Evolutionary conservation across 2,797 vertebrate genomes (phyloP).

Genomic region (Sebastes ruberrimus): DNA sequence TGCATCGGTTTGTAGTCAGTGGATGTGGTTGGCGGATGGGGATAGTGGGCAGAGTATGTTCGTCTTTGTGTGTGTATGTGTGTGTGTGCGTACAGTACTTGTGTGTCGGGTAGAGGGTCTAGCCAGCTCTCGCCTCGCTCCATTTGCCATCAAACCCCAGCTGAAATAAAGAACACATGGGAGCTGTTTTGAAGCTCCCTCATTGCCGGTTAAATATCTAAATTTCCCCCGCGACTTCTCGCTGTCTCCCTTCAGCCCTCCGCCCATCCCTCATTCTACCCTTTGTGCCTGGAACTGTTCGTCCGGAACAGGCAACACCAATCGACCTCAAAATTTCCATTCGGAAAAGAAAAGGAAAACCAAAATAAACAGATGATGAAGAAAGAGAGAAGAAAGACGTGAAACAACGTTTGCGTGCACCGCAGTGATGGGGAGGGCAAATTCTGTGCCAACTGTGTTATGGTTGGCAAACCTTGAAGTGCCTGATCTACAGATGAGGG

Average conservation of each 20-base stretch:
- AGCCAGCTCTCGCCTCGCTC: constrained; percentile 75
- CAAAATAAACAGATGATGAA: constrained; percentile 79
- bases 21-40: constrained; percentile 63
- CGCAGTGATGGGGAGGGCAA: constrained; percentile 60
- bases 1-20: constrained; percentile 55
- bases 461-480: constrained; percentile 82
- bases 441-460: constrained; percentile 78
- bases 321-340: constrained; percentile 84
- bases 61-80: constrained; percentile 38
- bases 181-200: constrained; percentile 68
- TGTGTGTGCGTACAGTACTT: constrained; percentile 27
- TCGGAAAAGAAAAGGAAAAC: constrained; percentile 78
- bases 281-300: constrained; percentile 74
- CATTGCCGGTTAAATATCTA: constrained; percentile 55
- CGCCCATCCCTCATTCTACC: constrained; percentile 47
- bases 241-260: constrained; percentile 54
- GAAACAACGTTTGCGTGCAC: constrained; percentile 70
- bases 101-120: constrained; percentile 36
- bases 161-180: constrained; percentile 82
- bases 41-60: constrained; percentile 40
- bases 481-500: constrained; percentile 67
- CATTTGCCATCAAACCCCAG: constrained; percentile 80
- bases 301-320: constrained; percentile 79
- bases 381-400: constrained; percentile 65
- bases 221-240: constrained; percentile 61